A percentile compares a stretch with the other conserved stretches of the same genome.
These are phyloP conservation scores for Trichonephila inaurata DNA, from an alignment of 1,140 invertebrate genomes.

Conservation along the genomic window DNA sequence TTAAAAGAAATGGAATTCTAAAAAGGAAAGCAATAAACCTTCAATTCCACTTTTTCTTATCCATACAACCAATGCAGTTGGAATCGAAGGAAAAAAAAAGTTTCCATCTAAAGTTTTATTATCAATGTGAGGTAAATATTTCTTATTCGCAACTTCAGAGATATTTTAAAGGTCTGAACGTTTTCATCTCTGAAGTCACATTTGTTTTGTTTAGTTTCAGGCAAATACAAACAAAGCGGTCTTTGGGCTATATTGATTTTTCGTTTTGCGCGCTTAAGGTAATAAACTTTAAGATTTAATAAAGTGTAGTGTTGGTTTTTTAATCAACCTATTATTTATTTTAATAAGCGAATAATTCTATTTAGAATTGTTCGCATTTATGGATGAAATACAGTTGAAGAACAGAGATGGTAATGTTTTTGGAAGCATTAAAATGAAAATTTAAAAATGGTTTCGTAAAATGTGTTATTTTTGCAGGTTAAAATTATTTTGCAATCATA, in stretches of 20 bases:
- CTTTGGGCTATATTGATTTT: not conserved
- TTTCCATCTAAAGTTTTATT: constrained; percentile 4
- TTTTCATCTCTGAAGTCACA: not conserved
- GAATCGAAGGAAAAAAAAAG: not conserved
- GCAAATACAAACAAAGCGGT: not conserved
- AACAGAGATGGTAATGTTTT: too few relatives aligned
- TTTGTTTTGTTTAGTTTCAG: not conserved
- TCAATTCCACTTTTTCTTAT: not conserved
- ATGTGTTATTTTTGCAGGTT: too few relatives aligned
- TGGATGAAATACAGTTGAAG: too few relatives aligned
- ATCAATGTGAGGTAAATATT: constrained; percentile 8
- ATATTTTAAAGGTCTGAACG: not conserved
- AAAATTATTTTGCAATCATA: too few relatives aligned
- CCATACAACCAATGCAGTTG: not conserved
- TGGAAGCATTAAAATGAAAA: too few relatives aligned
- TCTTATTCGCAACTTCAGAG: not conserved
- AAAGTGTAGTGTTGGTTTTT: not conserved
- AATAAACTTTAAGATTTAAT: not conserved
- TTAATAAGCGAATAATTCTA: not conserved
- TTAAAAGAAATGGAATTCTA: not conserved
- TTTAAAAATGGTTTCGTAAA: too few relatives aligned
- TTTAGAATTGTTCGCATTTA: too few relatives aligned
- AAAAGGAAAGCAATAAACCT: not conserved
- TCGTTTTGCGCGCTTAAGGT: not conserved
- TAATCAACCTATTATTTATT: not conserved